Percentiles rank a stretch among this genome's conserved stretches.
Evolutionary conservation across 2,888 invertebrate species (phyloP).

Genomic region (Fissipunctia ypsillon): DNA sequence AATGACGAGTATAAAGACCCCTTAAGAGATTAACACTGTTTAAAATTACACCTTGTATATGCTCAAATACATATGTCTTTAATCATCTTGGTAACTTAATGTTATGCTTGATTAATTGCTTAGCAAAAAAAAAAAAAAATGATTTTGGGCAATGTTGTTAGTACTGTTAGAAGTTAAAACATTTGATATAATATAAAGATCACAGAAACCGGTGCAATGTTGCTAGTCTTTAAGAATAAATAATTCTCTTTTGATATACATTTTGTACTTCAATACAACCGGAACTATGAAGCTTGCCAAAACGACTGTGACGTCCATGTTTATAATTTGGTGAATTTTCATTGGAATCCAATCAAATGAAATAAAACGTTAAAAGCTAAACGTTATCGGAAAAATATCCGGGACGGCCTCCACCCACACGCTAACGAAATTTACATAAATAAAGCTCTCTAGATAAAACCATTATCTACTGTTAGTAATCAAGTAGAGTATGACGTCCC

Average conservation of each 20-base stretch:
- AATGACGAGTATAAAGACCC: too few species aligned
- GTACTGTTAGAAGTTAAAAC: too few species aligned
- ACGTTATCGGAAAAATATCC: constrained; percentile 43
- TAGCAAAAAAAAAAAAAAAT: background rate
- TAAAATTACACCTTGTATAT: too few species aligned
- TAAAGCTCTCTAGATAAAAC: constrained; percentile 46
- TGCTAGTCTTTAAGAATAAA: background rate
- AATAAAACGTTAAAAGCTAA: constrained; percentile 36
- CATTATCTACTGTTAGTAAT: constrained; percentile 47
- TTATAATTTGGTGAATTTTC: constrained; percentile 30
- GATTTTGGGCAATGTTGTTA: too few species aligned
- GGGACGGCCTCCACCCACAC: constrained; percentile 33
- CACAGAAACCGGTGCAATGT: background rate
- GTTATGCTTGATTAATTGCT: background rate
- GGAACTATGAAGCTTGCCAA: constrained; percentile 42
- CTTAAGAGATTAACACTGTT: too few species aligned
- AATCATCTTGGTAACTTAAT: background rate
- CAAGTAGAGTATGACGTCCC: constrained; percentile 36
- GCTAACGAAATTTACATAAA: constrained; percentile 50
- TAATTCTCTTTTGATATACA: background rate
- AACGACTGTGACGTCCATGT: constrained; percentile 53
- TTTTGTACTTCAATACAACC: constrained; percentile 6
- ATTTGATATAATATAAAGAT: too few species aligned
- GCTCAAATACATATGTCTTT: background rate
- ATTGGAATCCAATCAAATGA: constrained; percentile 57